Base-by-base conservation (phyloP, 2,888 invertebrate genomes). In the Cerastis rubricosa region DNA sequence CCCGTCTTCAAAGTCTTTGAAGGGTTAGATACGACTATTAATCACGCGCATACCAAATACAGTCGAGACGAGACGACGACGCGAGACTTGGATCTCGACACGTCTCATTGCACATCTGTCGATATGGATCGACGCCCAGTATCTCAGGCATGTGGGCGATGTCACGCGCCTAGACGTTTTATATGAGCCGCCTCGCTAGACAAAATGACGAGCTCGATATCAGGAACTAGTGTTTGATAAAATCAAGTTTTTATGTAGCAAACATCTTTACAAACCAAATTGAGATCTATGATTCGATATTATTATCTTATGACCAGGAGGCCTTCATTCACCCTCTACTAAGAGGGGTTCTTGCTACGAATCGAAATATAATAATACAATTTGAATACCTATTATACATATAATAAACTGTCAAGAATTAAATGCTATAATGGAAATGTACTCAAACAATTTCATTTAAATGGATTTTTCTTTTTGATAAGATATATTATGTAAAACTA, bases 41-140 rank as follows among this genome's bases (percentile, higher is more conserved):
- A 80, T 74, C 57, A 74, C 25, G n/a, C 14, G 40, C 74, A 80
- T 65, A 74, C 80, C 57, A 59, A 43, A 64, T 57, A 25, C 4
- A 61, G 43, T 40, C 61, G 19, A 63, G 22, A 64, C 49, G 45
- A 45, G 2, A 29, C 14, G 25, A 59, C 8, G 59, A 9, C 61
- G 35, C 9, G 61, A 61, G 19, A 61, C 54, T 57, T 57, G 40
- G 49, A 68, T 70, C 59, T n/a, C 57, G 66, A 43, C 71, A 51
- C 71, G 81, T 51, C 25, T 63, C 49, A 45, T 43, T 11, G n/a
- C 43, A 76, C 80, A 81, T 69, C 71, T 81, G 76, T 40, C 35
- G 59, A 76, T 14, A 76, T 76, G 54, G 71, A 81, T 66, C 54
- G 65, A 6, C 14, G 67, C 71, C 81, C 64, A 68, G 61, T 54